A percentile compares a stretch with the other conserved stretches of the same genome.
These are phyloP conservation scores for Microctonus aethiopoides DNA, from an alignment of 2,888 invertebrate genomes.

Conservation along the genomic window DNA sequence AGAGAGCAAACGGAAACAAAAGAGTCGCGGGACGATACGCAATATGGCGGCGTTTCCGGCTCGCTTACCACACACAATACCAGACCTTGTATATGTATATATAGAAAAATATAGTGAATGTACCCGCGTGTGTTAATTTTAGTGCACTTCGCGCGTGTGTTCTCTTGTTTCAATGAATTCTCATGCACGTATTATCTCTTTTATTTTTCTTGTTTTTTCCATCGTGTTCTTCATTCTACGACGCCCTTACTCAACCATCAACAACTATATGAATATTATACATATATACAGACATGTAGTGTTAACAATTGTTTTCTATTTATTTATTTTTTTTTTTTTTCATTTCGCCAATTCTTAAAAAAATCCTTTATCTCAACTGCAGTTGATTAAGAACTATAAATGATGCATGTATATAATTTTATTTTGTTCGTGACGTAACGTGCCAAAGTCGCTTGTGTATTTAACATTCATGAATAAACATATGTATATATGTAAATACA, in stretches of 20 bases:
- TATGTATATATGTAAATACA: not conserved
- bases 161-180: constrained; percentile 9
- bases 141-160: constrained; percentile 35
- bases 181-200: constrained; percentile 25
- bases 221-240: constrained; percentile 27
- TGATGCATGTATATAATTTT: constrained; percentile 2
- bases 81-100: too few relatives aligned
- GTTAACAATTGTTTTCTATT: too few relatives aligned
- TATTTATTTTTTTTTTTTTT: constrained; percentile 28
- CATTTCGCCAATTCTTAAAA: constrained; percentile 16
- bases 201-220: constrained; percentile 27
- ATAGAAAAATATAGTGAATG: constrained; percentile 4
- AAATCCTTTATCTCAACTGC: constrained; percentile 11
- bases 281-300: not conserved
- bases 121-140: constrained; percentile 58
- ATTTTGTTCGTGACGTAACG: constrained; percentile 26
- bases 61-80: constrained; percentile 67
- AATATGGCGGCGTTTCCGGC: constrained; percentile 66
- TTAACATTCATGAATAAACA: not conserved
- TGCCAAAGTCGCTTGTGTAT: not conserved
- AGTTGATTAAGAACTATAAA: too few relatives aligned
- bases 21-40: constrained; percentile 54
- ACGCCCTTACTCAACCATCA: constrained; percentile 21
- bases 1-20: constrained; percentile 54
- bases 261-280: too few relatives aligned